Base-by-base conservation (phyloP, 1,140 invertebrate genomes). In the Centruroides vittatus region DNA sequence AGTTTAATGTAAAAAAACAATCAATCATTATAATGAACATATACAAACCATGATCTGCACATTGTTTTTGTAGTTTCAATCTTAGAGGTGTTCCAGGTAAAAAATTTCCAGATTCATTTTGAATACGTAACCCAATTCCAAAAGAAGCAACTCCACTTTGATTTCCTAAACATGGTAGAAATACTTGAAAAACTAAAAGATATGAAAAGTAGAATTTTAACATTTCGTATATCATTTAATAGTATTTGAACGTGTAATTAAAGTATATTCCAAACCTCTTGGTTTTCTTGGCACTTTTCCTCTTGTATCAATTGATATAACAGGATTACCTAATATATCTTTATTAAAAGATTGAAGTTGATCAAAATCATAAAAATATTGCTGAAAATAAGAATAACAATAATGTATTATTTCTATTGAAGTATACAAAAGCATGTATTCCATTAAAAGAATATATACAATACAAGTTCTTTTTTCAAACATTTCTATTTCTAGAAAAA, bases 11-110 rank as follows among this genome's bases (percentile, higher is more conserved):
- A 23, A 23, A 23, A 23, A 23, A 23, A 23, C 23, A 23, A 23
- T 23, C 23, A 23, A 23, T 23, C 23, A 23, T 23, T 23, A 23
- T 23, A 23, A 23, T 23, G 23, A 23, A 23, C 23, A 23, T 1
- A 61, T 12, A 35, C 35, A 58, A 58, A 89, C 86, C 87, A 83
- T 86, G 84, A 78, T 88, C 83, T 74, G 85, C 83, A 80, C 93
- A 97, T 81, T 94, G 87, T 82, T 97, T 96, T 75, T 88, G 84
- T 68, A 96, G 80, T 71, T 84, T 86, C 65, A 97, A 80, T 71
- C 86, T 82, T 63, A 97, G 79, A 59, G 93, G 92, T 68, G 90
- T 95, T 68, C 90, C 91, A 70, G 86, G 84, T 60, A 95, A 75
- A 55, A 86, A 82, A 70, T 82, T 78, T 66, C 82, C 84, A 74